A percentile compares a stretch with the other conserved stretches of the same genome.
phyloP scores from a whole-genome alignment of 1,140 invertebrate genomes.

The Drosophila ironensis region DNA sequence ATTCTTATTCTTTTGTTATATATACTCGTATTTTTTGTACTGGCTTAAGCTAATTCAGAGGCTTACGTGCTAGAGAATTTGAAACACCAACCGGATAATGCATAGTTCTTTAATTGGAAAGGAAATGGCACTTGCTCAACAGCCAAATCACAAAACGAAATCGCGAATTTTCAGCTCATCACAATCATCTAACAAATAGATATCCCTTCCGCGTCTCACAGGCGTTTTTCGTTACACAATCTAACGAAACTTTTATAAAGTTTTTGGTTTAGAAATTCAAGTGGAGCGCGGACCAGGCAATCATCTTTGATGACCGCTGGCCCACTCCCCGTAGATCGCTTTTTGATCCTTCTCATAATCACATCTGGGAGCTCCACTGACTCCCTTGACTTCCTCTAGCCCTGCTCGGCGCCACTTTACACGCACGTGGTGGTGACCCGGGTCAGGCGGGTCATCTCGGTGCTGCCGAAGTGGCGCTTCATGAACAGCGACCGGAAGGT shows the following conservation, averaged over 20 bases:
- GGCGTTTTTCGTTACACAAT: slow-evolving; percentile 19
- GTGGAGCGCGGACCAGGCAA: background rate
- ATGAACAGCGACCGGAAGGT: slow-evolving; percentile 91
- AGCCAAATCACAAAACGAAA: slow-evolving; percentile 35
- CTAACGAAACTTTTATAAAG: slow-evolving; percentile 62
- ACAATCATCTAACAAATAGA: background rate
- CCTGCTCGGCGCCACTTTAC: too few relatives aligned
- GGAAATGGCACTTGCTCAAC: slow-evolving; percentile 58
- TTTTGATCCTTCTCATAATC: slow-evolving; percentile 10
- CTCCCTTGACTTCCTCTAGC: background rate
- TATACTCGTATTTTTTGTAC: background rate
- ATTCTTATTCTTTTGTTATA: too few relatives aligned
- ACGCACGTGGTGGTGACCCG: slow-evolving; percentile 83
- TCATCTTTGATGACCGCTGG: slow-evolving; percentile 27
- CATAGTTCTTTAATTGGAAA: slow-evolving; percentile 30
- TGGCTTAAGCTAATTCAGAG: slow-evolving; percentile 12
- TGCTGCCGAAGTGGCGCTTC: slow-evolving; percentile 82
- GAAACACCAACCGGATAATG: slow-evolving; percentile 29
- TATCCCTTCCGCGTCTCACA: slow-evolving; percentile 28
- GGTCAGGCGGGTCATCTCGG: slow-evolving; percentile 82
- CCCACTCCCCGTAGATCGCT: slow-evolving; percentile 8
- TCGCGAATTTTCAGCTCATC: background rate
- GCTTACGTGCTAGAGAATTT: slow-evolving; percentile 14
- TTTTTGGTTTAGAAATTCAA: slow-evolving; percentile 53
- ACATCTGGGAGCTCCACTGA: slow-evolving; percentile 41